These are phyloP conservation scores for Campylomormyrus numenius DNA, from an alignment of 2,113 vertebrate species.

Conservation along the genomic window DNA sequence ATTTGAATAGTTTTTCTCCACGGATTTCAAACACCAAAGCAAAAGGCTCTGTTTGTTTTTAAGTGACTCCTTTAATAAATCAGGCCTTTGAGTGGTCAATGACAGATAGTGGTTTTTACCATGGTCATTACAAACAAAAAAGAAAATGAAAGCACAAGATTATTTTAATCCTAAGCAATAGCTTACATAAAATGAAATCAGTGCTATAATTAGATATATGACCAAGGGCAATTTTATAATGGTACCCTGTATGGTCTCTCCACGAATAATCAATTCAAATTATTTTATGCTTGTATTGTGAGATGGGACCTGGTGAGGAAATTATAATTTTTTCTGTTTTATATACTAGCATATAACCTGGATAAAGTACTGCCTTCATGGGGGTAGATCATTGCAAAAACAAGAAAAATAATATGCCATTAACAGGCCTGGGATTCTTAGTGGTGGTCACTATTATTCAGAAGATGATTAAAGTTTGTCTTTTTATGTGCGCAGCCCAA, in stretches of 20 bases:
- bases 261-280: slow-evolving; percentile 22
- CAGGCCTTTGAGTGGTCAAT: slow-evolving; percentile 10
- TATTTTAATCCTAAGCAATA: slow-evolving; percentile 46
- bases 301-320: slow-evolving; percentile 9
- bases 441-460: neutral
- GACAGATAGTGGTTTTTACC: slow-evolving; percentile 25
- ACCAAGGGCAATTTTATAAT: slow-evolving; percentile 37
- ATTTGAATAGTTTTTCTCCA: slow-evolving; percentile 53
- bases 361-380: neutral
- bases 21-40: slow-evolving; percentile 46
- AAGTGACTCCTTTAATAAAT: neutral
- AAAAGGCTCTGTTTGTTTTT: slow-evolving; percentile 16
- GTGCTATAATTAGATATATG: slow-evolving; percentile 51
- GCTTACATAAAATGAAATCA: slow-evolving; percentile 41
- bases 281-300: slow-evolving; percentile 14
- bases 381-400: neutral
- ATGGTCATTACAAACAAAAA: slow-evolving; percentile 1
- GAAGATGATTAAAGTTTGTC: neutral
- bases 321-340: slow-evolving; percentile 16
- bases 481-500: neutral
- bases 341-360: neutral
- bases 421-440: slow-evolving; percentile 12
- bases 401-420: slow-evolving; percentile 2
- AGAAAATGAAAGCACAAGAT: slow-evolving; percentile 29
- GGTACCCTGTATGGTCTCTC: slow-evolving; percentile 26